Conservation (phyloP, 64 coral and sea anemone species). For the Platygyra sinensis region DNA sequence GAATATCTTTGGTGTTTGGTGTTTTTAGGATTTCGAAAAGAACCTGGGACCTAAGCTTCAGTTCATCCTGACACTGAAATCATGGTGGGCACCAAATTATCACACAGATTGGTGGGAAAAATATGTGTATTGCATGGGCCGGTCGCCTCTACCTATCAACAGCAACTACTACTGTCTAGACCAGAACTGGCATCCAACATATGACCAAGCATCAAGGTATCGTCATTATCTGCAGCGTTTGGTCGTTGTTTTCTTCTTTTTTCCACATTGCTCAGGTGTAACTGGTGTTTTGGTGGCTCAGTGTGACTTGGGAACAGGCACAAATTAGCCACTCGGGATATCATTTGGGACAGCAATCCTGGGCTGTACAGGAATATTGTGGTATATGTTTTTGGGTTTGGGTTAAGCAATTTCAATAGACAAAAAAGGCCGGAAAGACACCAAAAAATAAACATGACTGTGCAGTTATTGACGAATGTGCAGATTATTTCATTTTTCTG, state of each 20-base stretch:
- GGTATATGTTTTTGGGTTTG: no score
- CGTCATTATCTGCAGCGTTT: background rate
- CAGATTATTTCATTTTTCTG: no score
- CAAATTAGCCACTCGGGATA: no score
- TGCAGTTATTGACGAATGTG: no score
- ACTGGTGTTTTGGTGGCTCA: no score
- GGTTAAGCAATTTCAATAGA: no score
- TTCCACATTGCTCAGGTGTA: background rate
- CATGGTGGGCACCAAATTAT: conserved; percentile 95
- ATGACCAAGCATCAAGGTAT: conserved; percentile 79
- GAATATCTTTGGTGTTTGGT: no score
- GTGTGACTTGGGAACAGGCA: no score
- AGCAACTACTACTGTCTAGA: conserved; percentile 98
- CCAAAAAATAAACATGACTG: no score
- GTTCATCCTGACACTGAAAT: conserved; percentile 87
- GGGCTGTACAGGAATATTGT: no score
- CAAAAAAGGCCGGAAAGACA: no score
- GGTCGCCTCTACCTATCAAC: conserved; percentile 77
- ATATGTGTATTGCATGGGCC: conserved; percentile 94
- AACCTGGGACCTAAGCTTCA: conserved; percentile 97
- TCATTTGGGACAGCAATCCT: no score
- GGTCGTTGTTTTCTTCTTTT: background rate
- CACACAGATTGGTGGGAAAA: conserved; percentile 99
- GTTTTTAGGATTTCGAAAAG: conserved; percentile 87
- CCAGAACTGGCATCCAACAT: conserved; percentile 83